phyloP scores from a whole-genome alignment of 2,113 vertebrate species.

The Stigmatopora argus region DNA sequence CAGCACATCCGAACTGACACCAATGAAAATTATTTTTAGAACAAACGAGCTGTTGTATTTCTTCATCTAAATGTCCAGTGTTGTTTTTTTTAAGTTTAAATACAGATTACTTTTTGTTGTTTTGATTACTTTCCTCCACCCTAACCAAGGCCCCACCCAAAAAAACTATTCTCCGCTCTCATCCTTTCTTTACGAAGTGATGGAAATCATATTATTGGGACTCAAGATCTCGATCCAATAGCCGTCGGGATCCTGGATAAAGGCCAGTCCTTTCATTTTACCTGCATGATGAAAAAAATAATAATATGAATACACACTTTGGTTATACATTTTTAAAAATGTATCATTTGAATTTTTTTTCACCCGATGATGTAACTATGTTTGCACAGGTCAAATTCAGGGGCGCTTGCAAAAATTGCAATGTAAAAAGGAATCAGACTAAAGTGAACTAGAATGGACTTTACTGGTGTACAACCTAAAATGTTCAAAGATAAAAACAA shows the following conservation, averaged over 20 bases:
- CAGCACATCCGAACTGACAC: neutral
- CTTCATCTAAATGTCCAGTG: constrained; percentile 9
- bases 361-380: too few species aligned
- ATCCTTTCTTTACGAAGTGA: constrained; percentile 65
- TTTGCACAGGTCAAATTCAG: too few species aligned
- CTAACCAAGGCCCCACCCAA: neutral
- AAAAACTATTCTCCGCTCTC: constrained; percentile 11
- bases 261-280: constrained; percentile 97
- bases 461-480: too few species aligned
- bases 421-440: too few species aligned
- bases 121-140: neutral
- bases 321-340: neutral
- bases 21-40: neutral
- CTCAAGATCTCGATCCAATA: constrained; percentile 98
- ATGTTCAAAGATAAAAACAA: too few species aligned
- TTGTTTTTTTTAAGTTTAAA: constrained; percentile 12
- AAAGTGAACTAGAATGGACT: too few species aligned
- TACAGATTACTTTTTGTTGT: constrained; percentile 2
- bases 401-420: too few species aligned
- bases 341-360: too few species aligned
- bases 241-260: constrained; percentile 96
- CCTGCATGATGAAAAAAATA: constrained; percentile 58
- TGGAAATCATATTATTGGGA: constrained; percentile 83
- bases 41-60: constrained; percentile 3
- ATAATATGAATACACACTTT: accelerated